Conservation (phyloP, 2,888 invertebrate genomes). For the Agrochola macilenta region DNA sequence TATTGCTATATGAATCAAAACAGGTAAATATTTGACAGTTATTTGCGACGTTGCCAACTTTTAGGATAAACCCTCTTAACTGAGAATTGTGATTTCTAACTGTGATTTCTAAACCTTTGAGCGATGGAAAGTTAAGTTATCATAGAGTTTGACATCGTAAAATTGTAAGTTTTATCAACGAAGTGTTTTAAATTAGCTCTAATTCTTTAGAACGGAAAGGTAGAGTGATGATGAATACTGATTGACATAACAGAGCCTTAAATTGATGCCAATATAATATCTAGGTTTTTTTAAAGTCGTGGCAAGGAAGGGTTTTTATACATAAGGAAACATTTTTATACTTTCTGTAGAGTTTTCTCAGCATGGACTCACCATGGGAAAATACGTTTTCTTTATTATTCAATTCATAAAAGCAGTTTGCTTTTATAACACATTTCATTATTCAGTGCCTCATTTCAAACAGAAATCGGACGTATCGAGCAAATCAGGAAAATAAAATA, state of each 20-base stretch:
- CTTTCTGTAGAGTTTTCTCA: not conserved
- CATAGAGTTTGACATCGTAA: not conserved
- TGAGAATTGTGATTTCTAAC: too few species aligned
- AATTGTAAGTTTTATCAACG: not conserved
- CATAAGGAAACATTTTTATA: too few species aligned
- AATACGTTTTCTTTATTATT: not conserved
- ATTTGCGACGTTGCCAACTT: too few species aligned
- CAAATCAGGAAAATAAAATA: constrained; percentile 27
- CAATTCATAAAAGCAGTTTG: not conserved
- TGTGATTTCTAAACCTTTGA: too few species aligned
- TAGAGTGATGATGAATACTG: not conserved
- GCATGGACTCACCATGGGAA: too few species aligned
- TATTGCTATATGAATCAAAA: too few species aligned
- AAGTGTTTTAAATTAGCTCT: not conserved
- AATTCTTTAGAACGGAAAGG: not conserved
- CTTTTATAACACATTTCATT: not conserved
- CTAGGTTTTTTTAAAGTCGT: not conserved
- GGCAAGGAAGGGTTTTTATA: not conserved
- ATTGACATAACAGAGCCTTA: not conserved
- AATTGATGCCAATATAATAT: not conserved
- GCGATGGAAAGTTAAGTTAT: too few species aligned
- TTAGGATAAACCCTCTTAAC: too few species aligned
- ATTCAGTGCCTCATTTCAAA: constrained; percentile 4
- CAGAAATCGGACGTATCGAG: not conserved
- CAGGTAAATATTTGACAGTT: too few species aligned